Evolutionary conservation across 1,140 invertebrate genomes (phyloP), one percentile per base, ranked within the genome.

Genomic region (Drosophila nigromelanica): DNA sequence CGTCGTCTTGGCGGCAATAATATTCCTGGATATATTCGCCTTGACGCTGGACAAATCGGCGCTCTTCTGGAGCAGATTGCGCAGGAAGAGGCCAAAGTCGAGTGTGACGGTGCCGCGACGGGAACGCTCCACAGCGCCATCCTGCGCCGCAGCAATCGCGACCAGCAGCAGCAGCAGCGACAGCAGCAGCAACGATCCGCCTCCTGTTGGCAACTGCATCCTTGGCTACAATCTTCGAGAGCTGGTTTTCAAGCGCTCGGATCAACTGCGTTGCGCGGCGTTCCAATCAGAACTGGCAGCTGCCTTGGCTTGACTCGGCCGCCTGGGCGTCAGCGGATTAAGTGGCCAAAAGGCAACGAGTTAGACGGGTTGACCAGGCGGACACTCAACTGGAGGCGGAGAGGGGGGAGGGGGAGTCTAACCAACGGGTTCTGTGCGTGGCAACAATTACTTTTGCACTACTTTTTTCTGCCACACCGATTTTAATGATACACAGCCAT

Each of bases 361-460:
- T 87, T 87, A 82, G 79, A 87, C 82, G 78, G 72, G 82, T 87
- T 87, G 51, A 35, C 47, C 43, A 50, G 60, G 10, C 43, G 47
- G 50, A 3, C 48, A 54, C 18, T 10, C 3, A 30, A 42, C 27
- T 40, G 56, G 42, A n/a, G 39, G 6, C 1, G 12, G 37, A 11
- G 10, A 4, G 8, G 37, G 12, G 14, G 6, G 14, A 18, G 42
- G 15, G 42, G 18, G 7, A 4, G 10, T 21, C 27, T 51, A 64
- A 60, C 71, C 56, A 62, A 81, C 77, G 55, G 59, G 80, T 71
- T 82, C 83, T 73, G 60, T 81, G 83, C 78, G 85, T 89, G 67
- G 67, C 61, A 66, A 87, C 83, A 89, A 87, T 87, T 87, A 87
- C 83, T 87, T 87, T 87, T 89, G 83, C 76, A 89, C 83, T 89